Evolutionary conservation across 2,888 invertebrate species (phyloP).

Genomic region (Didymodactylos carnosus): DNA sequence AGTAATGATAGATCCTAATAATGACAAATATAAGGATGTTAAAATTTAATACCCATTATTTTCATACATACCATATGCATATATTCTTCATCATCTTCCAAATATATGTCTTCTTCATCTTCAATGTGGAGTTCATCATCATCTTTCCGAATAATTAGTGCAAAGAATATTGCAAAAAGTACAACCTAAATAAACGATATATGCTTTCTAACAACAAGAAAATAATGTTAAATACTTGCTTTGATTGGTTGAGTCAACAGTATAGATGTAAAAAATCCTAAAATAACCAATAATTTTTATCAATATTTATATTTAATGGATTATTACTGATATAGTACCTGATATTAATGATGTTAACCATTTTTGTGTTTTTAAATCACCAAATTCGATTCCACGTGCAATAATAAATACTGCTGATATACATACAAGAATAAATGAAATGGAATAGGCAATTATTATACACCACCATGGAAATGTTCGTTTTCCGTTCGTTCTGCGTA

Average conservation of each 20-base stretch:
- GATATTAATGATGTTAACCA: constrained; percentile 38
- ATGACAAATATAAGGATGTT: too few relatives aligned
- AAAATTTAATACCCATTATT: not conserved
- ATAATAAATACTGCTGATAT: constrained; percentile 34
- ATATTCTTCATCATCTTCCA: not conserved
- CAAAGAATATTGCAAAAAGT: constrained; percentile 2
- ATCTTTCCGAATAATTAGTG: not conserved
- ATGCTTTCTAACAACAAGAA: not conserved
- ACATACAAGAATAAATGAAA: constrained; percentile 29
- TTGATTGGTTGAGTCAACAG: constrained; percentile 38
- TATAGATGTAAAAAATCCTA: constrained; percentile 33
- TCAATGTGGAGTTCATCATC: not conserved
- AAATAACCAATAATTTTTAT: too few relatives aligned
- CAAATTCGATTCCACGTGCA: constrained; percentile 36
- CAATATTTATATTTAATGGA: too few relatives aligned
- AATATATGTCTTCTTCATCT: not conserved
- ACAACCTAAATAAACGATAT: not conserved
- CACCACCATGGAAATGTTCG: constrained; percentile 25
- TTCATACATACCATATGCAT: not conserved
- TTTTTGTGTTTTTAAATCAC: constrained; percentile 35
- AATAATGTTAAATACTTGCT: constrained; percentile 20
- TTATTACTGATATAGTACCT: too few relatives aligned
- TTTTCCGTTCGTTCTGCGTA: not conserved
- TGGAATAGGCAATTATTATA: constrained; percentile 33
- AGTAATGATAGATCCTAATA: not conserved